These are phyloP conservation scores for Amiota communis DNA, from an alignment of 2,888 invertebrate genomes.

Conservation along the genomic window DNA sequence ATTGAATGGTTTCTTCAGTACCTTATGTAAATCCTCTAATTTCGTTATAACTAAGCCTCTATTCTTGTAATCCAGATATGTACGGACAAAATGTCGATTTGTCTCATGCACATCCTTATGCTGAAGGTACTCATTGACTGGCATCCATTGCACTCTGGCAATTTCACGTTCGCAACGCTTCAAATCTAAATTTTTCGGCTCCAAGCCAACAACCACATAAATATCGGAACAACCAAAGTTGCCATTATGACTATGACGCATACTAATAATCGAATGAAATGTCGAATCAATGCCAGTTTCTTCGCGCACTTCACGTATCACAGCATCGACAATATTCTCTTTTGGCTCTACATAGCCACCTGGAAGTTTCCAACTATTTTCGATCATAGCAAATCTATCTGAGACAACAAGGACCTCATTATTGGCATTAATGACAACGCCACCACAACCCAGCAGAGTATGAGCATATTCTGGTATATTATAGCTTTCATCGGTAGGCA, in stretches of 20 bases:
- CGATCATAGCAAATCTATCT: slow-evolving; percentile 76
- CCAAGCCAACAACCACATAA: slow-evolving; percentile 84
- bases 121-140: slow-evolving; percentile 80
- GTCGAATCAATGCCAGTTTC: slow-evolving; percentile 88
- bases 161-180: slow-evolving; percentile 85
- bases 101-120: slow-evolving; percentile 83
- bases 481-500: slow-evolving; percentile 77
- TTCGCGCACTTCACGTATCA: slow-evolving; percentile 88
- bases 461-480: slow-evolving; percentile 85
- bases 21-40: slow-evolving; percentile 72
- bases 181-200: slow-evolving; percentile 79
- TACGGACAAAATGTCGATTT: slow-evolving; percentile 80
- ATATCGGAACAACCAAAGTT: slow-evolving; percentile 90
- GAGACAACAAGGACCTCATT: slow-evolving; percentile 86
- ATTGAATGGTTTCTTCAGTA: slow-evolving; percentile 68
- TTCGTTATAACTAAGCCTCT: slow-evolving; percentile 78
- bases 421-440: slow-evolving; percentile 82
- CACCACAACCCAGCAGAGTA: slow-evolving; percentile 88
- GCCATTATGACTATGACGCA: slow-evolving; percentile 85
- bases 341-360: slow-evolving; percentile 93
- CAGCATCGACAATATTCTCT: slow-evolving; percentile 88
- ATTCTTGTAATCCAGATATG: slow-evolving; percentile 79
- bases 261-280: slow-evolving; percentile 83
- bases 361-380: slow-evolving; percentile 87
- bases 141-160: slow-evolving; percentile 87